A percentile compares a stretch with the other conserved stretches of the same genome.
Evolutionary conservation across 2,113 vertebrate species (phyloP).

Genomic region (Leiothrix lutea): DNA sequence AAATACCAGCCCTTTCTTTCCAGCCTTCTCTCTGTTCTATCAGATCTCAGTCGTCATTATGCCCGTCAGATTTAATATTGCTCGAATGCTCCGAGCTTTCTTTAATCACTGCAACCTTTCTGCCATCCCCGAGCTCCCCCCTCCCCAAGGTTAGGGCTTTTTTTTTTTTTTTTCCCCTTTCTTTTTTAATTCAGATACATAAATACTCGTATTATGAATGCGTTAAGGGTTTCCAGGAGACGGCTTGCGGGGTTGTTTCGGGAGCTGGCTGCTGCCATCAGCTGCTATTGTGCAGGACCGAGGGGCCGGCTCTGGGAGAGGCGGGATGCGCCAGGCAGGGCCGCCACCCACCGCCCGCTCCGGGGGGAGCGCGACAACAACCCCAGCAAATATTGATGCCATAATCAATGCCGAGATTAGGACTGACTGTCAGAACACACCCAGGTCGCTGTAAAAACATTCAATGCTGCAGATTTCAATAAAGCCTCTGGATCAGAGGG

Average conservation of each 20-base stretch:
- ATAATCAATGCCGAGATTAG: background rate
- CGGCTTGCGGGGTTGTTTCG: slow-evolving; percentile 40
- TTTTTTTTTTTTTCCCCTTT: background rate
- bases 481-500: background rate
- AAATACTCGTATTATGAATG: slow-evolving; percentile 66
- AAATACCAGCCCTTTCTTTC: slow-evolving; percentile 82
- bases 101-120: slow-evolving; percentile 79
- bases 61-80: slow-evolving; percentile 77
- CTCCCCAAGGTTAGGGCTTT: slow-evolving; percentile 63
- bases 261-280: slow-evolving; percentile 62
- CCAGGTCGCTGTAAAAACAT: background rate
- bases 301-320: background rate
- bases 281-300: slow-evolving; percentile 17
- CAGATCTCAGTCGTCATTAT: slow-evolving; percentile 80
- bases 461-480: background rate
- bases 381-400: background rate
- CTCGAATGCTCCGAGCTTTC: slow-evolving; percentile 74
- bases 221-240: slow-evolving; percentile 76
- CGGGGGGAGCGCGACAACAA: background rate
- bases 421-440: background rate
- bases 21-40: slow-evolving; percentile 77
- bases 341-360: background rate
- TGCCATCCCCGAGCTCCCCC: slow-evolving; percentile 65
- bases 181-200: slow-evolving; percentile 68
- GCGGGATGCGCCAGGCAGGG: background rate